phyloP scores from a whole-genome alignment of 2,888 invertebrate species.

The Chloroclysta siterata region DNA sequence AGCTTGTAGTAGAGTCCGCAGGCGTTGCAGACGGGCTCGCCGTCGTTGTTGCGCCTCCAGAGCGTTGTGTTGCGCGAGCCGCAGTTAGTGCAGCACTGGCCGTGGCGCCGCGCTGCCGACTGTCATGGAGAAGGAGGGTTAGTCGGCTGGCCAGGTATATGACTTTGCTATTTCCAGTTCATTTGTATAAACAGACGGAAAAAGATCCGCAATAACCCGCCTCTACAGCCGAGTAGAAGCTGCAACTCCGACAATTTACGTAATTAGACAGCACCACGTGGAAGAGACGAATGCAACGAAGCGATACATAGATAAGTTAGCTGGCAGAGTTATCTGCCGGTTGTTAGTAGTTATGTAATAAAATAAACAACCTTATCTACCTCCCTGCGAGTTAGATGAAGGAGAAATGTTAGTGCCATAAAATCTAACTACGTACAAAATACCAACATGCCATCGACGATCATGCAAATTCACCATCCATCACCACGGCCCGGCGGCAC shows the following conservation, averaged over 20 bases:
- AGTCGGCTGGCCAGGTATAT: background rate
- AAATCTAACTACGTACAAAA: conserved; percentile 8
- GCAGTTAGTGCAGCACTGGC: conserved; percentile 98
- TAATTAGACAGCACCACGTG: background rate
- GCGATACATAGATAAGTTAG: conserved; percentile 6
- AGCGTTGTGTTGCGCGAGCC: conserved; percentile 98
- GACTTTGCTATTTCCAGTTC: background rate
- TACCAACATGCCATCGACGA: conserved; percentile 20
- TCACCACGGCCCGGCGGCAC: conserved; percentile 38
- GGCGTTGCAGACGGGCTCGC: conserved; percentile 99
- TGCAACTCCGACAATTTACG: background rate
- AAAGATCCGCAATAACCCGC: background rate
- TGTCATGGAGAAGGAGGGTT: conserved; percentile 67
- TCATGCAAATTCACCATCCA: conserved; percentile 51
- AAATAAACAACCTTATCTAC: conserved; percentile 7
- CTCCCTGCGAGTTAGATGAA: conserved; percentile 12
- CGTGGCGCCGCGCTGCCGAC: conserved; percentile 94
- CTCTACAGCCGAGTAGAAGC: background rate
- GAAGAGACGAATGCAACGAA: background rate
- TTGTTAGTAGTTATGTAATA: background rate
- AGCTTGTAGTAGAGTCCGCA: conserved; percentile 98
- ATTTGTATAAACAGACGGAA: background rate
- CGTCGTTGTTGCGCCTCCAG: conserved; percentile 98
- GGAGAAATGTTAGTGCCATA: conserved; percentile 18
- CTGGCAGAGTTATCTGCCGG: conserved; percentile 1